Conservation (phyloP, 1,140 invertebrate genomes). For the Scaptodrosophila lebanonensis region DNA sequence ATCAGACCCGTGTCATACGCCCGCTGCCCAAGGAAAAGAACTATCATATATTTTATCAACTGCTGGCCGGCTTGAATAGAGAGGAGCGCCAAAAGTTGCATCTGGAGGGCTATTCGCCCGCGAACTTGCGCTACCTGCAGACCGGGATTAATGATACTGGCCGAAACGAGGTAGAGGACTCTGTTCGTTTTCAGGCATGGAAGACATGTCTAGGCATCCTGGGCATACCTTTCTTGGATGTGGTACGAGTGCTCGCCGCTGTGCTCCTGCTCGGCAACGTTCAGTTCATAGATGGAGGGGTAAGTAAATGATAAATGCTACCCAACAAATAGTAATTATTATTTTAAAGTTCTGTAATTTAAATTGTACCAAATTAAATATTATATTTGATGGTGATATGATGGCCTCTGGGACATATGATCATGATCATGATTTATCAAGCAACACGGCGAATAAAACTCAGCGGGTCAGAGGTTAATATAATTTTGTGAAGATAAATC, state of each 20-base stretch:
- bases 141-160: constrained; percentile 84
- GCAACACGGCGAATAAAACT: too few species aligned
- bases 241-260: constrained; percentile 92
- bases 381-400: not conserved
- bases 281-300: constrained; percentile 87
- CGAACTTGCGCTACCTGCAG: constrained; percentile 89
- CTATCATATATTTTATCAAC: constrained; percentile 98
- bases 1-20: constrained; percentile 93
- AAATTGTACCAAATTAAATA: constrained; percentile 1
- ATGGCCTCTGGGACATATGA: too few species aligned
- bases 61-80: constrained; percentile 91
- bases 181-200: constrained; percentile 89
- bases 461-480: too few species aligned
- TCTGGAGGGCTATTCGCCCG: constrained; percentile 88
- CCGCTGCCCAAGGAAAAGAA: constrained; percentile 93
- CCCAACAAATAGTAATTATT: not conserved
- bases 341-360: not conserved
- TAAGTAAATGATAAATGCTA: too few species aligned
- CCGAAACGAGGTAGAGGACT: constrained; percentile 88
- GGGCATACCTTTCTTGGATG: constrained; percentile 95
- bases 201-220: constrained; percentile 92
- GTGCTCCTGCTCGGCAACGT: constrained; percentile 94
- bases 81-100: constrained; percentile 92
- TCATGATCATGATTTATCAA: too few species aligned
- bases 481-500: too few species aligned